Evolutionary conservation across 2,888 invertebrate genomes (phyloP).

Genomic region (Ennomos erosarius): DNA sequence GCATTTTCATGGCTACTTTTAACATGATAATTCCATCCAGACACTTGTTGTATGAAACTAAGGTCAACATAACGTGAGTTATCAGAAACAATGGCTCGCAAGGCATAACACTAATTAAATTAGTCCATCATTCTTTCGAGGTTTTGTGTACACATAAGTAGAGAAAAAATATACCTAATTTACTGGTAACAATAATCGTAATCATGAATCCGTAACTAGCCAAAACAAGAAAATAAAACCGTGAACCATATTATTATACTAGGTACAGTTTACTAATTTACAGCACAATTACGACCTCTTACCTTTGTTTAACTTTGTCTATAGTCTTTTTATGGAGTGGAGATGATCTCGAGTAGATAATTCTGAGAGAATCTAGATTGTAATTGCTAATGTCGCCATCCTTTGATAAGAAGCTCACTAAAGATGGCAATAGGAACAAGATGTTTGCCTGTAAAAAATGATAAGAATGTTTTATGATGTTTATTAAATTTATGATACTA

Average conservation of each 20-base stretch:
- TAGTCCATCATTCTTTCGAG: no score
- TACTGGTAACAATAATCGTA: neutral
- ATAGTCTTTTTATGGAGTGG: conserved; percentile 67
- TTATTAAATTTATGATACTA: no score
- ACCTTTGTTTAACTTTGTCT: conserved; percentile 63
- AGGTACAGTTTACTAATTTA: conserved; percentile 29
- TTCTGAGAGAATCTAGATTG: conserved; percentile 62
- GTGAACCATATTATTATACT: conserved; percentile 26
- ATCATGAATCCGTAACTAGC: conserved; percentile 31
- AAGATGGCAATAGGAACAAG: conserved; percentile 60
- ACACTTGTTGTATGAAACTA: no score
- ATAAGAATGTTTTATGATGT: no score
- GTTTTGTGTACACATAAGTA: no score
- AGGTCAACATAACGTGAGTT: no score
- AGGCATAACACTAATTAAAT: no score
- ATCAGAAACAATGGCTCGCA: no score
- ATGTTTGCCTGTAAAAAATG: conserved; percentile 61
- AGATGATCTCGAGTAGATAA: conserved; percentile 65
- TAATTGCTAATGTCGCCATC: conserved; percentile 48
- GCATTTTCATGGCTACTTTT: no score
- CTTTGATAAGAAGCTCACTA: conserved; percentile 58
- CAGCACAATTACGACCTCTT: conserved; percentile 31
- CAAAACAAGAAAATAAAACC: conserved; percentile 35
- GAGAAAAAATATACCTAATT: neutral
- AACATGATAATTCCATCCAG: no score